phyloP scores from a whole-genome alignment of 1,140 invertebrate genomes.

The Aphaenogaster floridana region DNA sequence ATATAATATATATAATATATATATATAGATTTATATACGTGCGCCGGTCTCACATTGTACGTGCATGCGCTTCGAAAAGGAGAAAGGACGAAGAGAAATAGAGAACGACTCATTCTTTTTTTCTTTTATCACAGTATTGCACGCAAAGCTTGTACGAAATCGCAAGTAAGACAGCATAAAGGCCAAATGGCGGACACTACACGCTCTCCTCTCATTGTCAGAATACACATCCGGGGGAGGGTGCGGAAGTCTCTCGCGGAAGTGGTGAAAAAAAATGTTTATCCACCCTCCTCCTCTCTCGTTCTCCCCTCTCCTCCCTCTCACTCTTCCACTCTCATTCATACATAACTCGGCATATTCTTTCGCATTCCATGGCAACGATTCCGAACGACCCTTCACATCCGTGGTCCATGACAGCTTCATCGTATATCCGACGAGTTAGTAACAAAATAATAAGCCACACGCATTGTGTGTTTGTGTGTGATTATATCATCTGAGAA shows the following conservation, averaged over 20 bases:
- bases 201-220: slow-evolving; percentile 49
- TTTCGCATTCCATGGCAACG: slow-evolving; percentile 70
- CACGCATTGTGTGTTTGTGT: slow-evolving; percentile 42
- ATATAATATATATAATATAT: slow-evolving; percentile 17
- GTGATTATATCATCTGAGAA: slow-evolving; percentile 66
- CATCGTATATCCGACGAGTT: slow-evolving; percentile 74
- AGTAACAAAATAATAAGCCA: slow-evolving; percentile 82
- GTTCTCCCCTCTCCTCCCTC: slow-evolving; percentile 32
- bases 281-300: slow-evolving; percentile 34
- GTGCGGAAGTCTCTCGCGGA: slow-evolving; percentile 62
- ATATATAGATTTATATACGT: slow-evolving; percentile 15
- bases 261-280: slow-evolving; percentile 71
- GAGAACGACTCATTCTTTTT: slow-evolving; percentile 80
- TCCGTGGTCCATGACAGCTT: slow-evolving; percentile 72
- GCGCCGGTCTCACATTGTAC: slow-evolving; percentile 26
- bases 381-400: slow-evolving; percentile 64
- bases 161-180: slow-evolving; percentile 82
- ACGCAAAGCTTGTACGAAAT: slow-evolving; percentile 83
- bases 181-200: slow-evolving; percentile 78
- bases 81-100: slow-evolving; percentile 81
- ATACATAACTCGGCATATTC: slow-evolving; percentile 52
- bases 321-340: slow-evolving; percentile 52
- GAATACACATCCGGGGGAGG: slow-evolving; percentile 47
- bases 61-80: slow-evolving; percentile 67
- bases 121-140: slow-evolving; percentile 82